Evolutionary conservation across 2,888 invertebrate genomes (phyloP).

Genomic region (Proisotoma minuta): DNA sequence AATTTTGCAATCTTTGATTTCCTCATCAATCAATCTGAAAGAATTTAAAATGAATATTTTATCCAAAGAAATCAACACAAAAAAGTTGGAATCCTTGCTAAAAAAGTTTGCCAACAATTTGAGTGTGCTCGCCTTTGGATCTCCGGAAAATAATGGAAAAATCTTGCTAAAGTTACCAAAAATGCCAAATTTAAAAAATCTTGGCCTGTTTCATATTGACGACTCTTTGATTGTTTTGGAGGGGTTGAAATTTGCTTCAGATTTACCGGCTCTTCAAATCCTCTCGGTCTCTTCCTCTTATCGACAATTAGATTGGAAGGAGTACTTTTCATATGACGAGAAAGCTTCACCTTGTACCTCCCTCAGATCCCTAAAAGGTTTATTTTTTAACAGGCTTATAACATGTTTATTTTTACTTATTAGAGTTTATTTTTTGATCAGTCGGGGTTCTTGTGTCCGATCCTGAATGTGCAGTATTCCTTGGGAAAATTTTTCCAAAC

Average conservation of each 20-base stretch:
- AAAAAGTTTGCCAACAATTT: not conserved
- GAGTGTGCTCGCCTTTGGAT: not conserved
- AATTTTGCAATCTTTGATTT: not conserved
- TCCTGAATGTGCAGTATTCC: not conserved
- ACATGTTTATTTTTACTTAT: too few relatives aligned
- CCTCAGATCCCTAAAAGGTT: not conserved
- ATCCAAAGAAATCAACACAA: not conserved
- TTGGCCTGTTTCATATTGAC: not conserved
- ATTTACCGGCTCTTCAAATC: not conserved
- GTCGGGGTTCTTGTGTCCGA: not conserved
- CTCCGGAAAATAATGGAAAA: not conserved
- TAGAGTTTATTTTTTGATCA: too few relatives aligned
- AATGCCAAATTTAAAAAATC: not conserved
- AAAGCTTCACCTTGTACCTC: not conserved
- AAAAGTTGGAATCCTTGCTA: not conserved
- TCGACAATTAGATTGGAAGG: not conserved
- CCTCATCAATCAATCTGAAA: not conserved
- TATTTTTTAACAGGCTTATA: too few relatives aligned
- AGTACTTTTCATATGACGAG: not conserved
- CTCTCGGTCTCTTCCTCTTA: not conserved
- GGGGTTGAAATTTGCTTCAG: not conserved
- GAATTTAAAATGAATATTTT: not conserved
- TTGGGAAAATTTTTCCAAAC: not conserved
- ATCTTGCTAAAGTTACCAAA: not conserved
- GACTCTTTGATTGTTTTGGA: not conserved